These are phyloP conservation scores for Motacilla tschutschensis DNA, from an alignment of 2,113 vertebrate species.

Conservation along the genomic window DNA sequence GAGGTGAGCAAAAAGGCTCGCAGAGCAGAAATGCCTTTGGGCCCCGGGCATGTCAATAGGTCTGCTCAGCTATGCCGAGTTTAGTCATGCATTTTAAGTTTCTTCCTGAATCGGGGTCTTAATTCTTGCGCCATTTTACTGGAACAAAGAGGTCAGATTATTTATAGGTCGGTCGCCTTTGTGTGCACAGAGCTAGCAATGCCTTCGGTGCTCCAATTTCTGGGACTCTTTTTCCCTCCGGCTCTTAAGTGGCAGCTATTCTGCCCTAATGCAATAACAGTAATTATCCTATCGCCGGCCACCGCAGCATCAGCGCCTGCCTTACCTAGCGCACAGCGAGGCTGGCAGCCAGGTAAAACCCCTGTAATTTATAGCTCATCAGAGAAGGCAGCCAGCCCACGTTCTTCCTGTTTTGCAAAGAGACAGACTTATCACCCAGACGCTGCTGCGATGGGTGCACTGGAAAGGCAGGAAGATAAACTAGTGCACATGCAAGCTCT, in stretches of 20 bases:
- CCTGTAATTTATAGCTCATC: conserved; percentile 35
- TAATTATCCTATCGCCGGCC: conserved; percentile 34
- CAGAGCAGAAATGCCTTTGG: not conserved
- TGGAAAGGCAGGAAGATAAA: conserved; percentile 26
- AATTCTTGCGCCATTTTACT: conserved; percentile 17
- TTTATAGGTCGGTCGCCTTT: conserved; percentile 24
- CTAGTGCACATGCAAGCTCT: not conserved
- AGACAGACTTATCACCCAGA: not conserved
- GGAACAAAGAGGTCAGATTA: conserved; percentile 30
- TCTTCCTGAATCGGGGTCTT: not conserved
- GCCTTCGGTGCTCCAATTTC: conserved; percentile 12
- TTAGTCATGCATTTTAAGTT: conserved; percentile 38
- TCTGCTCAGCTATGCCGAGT: not conserved
- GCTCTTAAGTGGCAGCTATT: conserved; percentile 25
- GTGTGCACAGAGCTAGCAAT: not conserved
- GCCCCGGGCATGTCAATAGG: not conserved
- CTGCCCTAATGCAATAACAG: conserved; percentile 27
- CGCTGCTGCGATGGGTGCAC: not conserved
- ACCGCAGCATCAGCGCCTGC: not conserved
- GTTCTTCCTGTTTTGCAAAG: conserved; percentile 32
- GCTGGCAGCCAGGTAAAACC: conserved; percentile 21
- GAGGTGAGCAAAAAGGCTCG: conserved; percentile 9
- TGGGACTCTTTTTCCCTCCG: not conserved
- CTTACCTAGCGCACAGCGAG: not conserved
- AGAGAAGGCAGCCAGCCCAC: conserved; percentile 18